Conservation (phyloP, 2,113 vertebrate genomes). For the Danionella cerebrum region DNA sequence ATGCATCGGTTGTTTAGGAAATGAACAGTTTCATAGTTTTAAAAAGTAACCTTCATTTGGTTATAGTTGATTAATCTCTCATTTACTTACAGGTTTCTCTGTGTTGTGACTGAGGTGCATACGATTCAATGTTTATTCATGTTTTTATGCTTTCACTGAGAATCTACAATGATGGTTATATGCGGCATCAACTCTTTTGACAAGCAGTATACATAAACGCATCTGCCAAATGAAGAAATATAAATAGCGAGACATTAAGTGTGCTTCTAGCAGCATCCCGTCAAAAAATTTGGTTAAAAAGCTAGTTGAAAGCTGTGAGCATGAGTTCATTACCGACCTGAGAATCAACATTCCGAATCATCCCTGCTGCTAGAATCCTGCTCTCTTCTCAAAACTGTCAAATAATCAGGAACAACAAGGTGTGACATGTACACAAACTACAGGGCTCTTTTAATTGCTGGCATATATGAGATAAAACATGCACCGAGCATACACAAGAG, state of each 20-base stretch:
- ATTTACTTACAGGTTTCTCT: too few species aligned
- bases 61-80: too few species aligned
- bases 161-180: too few species aligned
- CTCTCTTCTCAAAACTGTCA: not conserved
- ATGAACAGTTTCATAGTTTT: too few species aligned
- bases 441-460: not conserved
- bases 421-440: not conserved
- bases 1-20: too few species aligned
- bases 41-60: too few species aligned
- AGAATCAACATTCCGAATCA: not conserved
- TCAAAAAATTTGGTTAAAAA: not conserved
- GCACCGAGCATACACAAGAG: not conserved
- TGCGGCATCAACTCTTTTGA: too few species aligned
- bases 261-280: not conserved
- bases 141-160: too few species aligned
- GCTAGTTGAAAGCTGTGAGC: not conserved
- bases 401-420: conserved; percentile 8
- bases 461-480: not conserved
- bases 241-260: not conserved
- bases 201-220: not conserved
- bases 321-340: not conserved
- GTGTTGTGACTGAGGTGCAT: too few species aligned
- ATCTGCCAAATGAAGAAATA: not conserved
- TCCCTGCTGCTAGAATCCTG: not conserved
- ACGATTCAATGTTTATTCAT: too few species aligned